Percentiles rank a stretch among this genome's conserved stretches.
Evolutionary conservation across 2,888 invertebrate species (phyloP).

Genomic region (Lasioglossum calceatum): DNA sequence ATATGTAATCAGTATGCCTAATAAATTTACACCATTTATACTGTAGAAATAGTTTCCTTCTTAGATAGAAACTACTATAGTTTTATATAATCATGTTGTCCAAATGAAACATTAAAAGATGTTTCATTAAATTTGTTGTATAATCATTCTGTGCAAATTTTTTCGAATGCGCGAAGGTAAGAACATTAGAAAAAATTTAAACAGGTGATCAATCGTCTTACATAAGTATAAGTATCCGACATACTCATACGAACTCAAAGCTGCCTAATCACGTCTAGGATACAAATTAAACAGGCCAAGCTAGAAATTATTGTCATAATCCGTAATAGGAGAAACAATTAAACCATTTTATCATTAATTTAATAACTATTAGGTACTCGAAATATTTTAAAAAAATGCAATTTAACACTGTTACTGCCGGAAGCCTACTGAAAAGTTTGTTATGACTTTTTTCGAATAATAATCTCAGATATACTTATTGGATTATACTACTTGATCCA

Average conservation of each 20-base stretch:
- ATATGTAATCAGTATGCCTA: neutral
- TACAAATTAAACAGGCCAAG: neutral
- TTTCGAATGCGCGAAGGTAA: neutral
- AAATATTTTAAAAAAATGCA: neutral
- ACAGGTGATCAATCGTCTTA: neutral
- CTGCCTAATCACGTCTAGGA: neutral
- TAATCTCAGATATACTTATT: neutral
- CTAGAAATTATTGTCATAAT: neutral
- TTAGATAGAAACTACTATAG: neutral
- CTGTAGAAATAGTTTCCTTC: neutral
- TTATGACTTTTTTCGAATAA: neutral
- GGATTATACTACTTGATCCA: neutral
- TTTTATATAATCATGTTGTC: neutral
- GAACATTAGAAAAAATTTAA: neutral
- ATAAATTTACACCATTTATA: constrained; percentile 9
- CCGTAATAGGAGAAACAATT: neutral
- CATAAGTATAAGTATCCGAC: neutral
- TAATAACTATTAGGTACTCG: neutral
- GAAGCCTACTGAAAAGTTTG: neutral
- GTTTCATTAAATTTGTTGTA: neutral
- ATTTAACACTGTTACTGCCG: neutral
- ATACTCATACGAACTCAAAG: neutral
- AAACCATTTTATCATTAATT: neutral
- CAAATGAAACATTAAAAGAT: neutral
- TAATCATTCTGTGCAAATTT: neutral